Evolutionary conservation across 2,797 vertebrate species (phyloP).

Genomic region (Gobionotothen gibberifrons): DNA sequence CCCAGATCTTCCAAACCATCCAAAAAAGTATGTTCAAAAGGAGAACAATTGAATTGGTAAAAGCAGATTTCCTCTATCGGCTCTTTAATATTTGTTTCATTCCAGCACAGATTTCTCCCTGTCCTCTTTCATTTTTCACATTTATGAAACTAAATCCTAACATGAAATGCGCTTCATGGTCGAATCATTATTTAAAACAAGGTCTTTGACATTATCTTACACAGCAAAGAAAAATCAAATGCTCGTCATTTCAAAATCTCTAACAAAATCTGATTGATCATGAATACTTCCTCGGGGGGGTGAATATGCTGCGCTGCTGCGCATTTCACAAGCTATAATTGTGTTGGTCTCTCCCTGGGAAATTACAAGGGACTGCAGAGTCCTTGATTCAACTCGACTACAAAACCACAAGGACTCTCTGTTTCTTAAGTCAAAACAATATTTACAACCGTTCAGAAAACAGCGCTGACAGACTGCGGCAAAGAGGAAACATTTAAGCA

Average conservation of each 20-base stretch:
- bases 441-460: conserved; percentile 55
- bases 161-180: neutral
- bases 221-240: conserved; percentile 11
- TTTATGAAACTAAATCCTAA: conserved; percentile 6
- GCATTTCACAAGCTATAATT: conserved; percentile 50
- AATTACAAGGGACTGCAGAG: conserved; percentile 32
- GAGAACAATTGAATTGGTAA: conserved; percentile 8
- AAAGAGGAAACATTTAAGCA: conserved; percentile 55
- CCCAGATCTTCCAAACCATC: conserved; percentile 19
- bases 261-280: conserved; percentile 58
- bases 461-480: conserved; percentile 50
- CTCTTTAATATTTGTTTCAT: neutral
- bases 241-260: conserved; percentile 37
- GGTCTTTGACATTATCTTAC: conserved; percentile 21
- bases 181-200: neutral
- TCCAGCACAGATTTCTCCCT: neutral
- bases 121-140: neutral
- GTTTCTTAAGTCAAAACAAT: conserved; percentile 48
- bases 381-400: conserved; percentile 35
- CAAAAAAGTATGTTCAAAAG: conserved; percentile 20
- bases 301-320: conserved; percentile 17
- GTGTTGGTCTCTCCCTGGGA: conserved; percentile 30
- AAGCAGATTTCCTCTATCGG: conserved; percentile 4
- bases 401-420: conserved; percentile 8
- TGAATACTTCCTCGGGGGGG: conserved; percentile 33